Conservation (phyloP, 2,113 vertebrate genomes). For the Montifringilla adamsi region DNA sequence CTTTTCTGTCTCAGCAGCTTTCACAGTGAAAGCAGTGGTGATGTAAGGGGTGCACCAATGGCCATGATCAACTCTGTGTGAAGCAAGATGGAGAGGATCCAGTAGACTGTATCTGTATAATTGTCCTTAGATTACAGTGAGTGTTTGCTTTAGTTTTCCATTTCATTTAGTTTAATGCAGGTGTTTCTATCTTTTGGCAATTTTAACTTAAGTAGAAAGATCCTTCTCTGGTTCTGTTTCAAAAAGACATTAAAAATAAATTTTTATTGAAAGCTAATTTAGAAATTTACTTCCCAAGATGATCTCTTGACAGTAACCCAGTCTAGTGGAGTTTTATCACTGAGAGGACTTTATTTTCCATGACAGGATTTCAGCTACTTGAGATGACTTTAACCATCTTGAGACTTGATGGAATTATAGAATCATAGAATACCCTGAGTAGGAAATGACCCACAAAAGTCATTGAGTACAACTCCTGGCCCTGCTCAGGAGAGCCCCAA, state of each 20-base stretch:
- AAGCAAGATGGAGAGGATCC: not conserved
- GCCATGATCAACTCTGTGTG: not conserved
- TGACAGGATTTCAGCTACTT: not conserved
- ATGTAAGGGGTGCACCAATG: not conserved
- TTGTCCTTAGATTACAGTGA: not conserved
- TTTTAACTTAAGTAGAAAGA: not conserved
- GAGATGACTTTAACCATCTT: not conserved
- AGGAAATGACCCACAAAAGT: not conserved
- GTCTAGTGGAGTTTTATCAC: not conserved
- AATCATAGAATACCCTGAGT: not conserved
- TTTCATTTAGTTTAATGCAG: not conserved
- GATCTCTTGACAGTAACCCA: accelerated
- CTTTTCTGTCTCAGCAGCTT: not conserved
- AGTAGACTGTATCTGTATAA: not conserved
- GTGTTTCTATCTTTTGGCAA: not conserved
- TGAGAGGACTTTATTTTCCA: not conserved
- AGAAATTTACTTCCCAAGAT: not conserved
- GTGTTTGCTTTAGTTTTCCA: not conserved
- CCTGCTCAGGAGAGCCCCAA: not conserved
- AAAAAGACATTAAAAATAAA: not conserved
- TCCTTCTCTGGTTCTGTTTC: not conserved
- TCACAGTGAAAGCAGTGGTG: not conserved
- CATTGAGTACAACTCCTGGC: no score
- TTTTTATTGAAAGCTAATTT: not conserved
- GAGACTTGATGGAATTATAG: not conserved